A percentile compares a stretch with the other conserved stretches of the same genome.
These are phyloP conservation scores for Cydia splendana DNA, from an alignment of 1,140 invertebrate species.

Conservation along the genomic window DNA sequence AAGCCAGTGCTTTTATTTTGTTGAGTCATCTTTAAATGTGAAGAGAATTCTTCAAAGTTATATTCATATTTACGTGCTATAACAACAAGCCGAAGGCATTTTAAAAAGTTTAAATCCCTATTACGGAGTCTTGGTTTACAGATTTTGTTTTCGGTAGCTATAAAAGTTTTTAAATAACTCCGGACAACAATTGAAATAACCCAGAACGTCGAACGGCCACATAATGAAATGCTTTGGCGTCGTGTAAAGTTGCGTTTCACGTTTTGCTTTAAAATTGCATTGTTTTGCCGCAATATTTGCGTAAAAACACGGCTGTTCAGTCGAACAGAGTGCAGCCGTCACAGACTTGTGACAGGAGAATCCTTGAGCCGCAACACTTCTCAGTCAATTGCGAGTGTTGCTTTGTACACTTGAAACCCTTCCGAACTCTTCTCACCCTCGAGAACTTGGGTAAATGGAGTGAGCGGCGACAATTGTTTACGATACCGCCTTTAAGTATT, in stretches of 20 bases:
- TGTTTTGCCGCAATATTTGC: conserved; percentile 58
- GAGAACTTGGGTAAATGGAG: conserved; percentile 33
- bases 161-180: conserved; percentile 21
- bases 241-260: background rate
- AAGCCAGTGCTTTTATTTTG: conserved; percentile 30
- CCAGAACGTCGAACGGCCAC: background rate
- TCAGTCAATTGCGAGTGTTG: conserved; percentile 67
- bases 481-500: conserved; percentile 16
- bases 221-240: background rate
- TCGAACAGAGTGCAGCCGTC: too few relatives aligned
- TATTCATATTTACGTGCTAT: conserved; percentile 3
- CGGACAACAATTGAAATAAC: conserved; percentile 4
- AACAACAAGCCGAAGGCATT: background rate
- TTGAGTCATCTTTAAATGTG: conserved; percentile 14
- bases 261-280: conserved; percentile 24
- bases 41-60: background rate
- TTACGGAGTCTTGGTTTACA: conserved; percentile 4
- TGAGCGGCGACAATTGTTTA: conserved; percentile 30
- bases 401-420: conserved; percentile 62
- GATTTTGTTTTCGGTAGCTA: conserved; percentile 13
- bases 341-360: conserved; percentile 58
- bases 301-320: conserved; percentile 54
- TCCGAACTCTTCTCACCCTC: conserved; percentile 52
- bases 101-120: conserved; percentile 8
- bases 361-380: conserved; percentile 62